phyloP scores from a whole-genome alignment of 2,797 vertebrate species.

The Chaetodon trifasciatus region DNA sequence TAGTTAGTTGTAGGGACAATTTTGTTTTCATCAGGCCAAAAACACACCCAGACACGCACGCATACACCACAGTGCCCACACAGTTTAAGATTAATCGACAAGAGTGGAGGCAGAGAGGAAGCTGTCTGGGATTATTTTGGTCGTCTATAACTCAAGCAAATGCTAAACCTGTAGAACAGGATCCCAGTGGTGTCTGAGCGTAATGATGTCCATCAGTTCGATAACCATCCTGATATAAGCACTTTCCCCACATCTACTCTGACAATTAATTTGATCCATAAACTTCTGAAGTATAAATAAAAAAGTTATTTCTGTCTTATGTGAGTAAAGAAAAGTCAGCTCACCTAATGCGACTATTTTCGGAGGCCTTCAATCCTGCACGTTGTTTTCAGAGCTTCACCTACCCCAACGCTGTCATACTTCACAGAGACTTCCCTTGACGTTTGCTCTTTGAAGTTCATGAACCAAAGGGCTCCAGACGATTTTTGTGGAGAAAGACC shows the following conservation, averaged over 20 bases:
- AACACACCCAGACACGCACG: conserved; percentile 9
- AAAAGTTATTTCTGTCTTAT: conserved; percentile 37
- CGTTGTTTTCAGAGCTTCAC: conserved; percentile 27
- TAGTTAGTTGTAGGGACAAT: conserved; percentile 7
- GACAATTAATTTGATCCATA: conserved; percentile 20
- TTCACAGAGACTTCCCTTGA: conserved; percentile 29
- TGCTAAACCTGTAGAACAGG: conserved; percentile 14
- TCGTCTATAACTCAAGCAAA: conserved; percentile 20
- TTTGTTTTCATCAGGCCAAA: conserved; percentile 10
- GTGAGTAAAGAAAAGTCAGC: conserved; percentile 11
- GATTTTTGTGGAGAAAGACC: conserved; percentile 42
- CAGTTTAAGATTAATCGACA: conserved; percentile 17
- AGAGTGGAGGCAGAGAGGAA: conserved; percentile 3
- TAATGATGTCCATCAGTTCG: neutral
- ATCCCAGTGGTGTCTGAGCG: conserved; percentile 9
- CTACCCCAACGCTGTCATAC: conserved; percentile 5
- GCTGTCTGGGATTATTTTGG: conserved; percentile 25
- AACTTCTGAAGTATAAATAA: conserved; percentile 47
- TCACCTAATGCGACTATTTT: conserved; percentile 48
- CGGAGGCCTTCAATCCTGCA: conserved; percentile 18
- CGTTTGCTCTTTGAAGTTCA: conserved; percentile 50
- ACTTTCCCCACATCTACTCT: conserved; percentile 7
- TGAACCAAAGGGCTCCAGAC: conserved; percentile 39
- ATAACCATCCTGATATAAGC: conserved; percentile 10
- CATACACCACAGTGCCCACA: conserved; percentile 15